Evolutionary conservation across 2,888 invertebrate species (phyloP), one percentile per base, ranked within the genome.

Genomic region (Mantis religiosa): DNA sequence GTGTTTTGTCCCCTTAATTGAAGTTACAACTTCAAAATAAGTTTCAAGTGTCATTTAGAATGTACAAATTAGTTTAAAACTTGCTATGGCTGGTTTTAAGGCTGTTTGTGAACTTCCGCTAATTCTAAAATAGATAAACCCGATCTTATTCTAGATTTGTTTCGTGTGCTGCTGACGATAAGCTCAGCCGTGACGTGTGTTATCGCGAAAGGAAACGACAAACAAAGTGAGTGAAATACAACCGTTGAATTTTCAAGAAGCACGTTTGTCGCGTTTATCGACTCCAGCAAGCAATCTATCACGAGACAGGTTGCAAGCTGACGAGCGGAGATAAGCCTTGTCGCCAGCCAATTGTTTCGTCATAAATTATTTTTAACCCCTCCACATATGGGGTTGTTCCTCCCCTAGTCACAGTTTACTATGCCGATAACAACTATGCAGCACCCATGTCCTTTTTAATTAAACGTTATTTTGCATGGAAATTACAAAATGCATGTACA

Each of bases 311-410:
- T 41, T 41, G 41, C 41, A 41, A 41, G 41, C 85, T 82, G 84
- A 81, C 71, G 41, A 71, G 12, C 6, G 20, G 8, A 28, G 84
- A 84, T 54, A 84, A 88, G 84, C 82, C 85, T 71, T 71, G 54
- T 71, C 71, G 30, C 71, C 83, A 27, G 27, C 54, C 87, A 87
- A 71, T 87, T 83, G 83, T 83, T 82, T 41, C 54, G 27, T 82
- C 83, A 47, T 47, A 87, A 83, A 87, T 87, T 83, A 87, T 87
- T 87, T 87, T 87, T 88, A 88, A 88, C 88, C 25, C 54, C 84
- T 84, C 87, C 54, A 71, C 54, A 71, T 71, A 71, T 71, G 54
- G 54, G 20, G 54, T 71, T 12, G 41, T 71, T 71, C 54, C 25
- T 6, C 54, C 54, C 54, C 54, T 71, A 20, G 54, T 20, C 54